phyloP scores from a whole-genome alignment of 2,113 vertebrate species.

The Plestiodon gilberti region DNA sequence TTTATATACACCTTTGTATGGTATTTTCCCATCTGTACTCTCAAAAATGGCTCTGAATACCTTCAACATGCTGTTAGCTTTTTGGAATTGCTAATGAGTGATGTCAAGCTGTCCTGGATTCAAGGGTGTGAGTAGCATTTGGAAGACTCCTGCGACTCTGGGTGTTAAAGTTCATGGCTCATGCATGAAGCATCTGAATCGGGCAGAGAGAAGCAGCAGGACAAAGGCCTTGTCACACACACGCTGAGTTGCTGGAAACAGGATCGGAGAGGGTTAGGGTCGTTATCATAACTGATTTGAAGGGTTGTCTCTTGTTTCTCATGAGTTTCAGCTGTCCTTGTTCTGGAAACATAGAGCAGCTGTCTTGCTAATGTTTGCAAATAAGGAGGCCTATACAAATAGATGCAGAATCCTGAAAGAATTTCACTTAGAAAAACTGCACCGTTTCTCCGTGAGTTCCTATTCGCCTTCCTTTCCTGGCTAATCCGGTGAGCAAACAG shows the following conservation, averaged over 20 bases:
- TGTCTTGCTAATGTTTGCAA: conserved; percentile 51
- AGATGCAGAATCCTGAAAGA: conserved; percentile 35
- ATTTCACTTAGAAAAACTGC: conserved; percentile 28
- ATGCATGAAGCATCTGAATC: conserved; percentile 63
- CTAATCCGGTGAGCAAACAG: background rate
- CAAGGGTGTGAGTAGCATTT: conserved; percentile 26
- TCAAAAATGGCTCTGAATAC: conserved; percentile 31
- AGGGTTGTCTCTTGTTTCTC: conserved; percentile 68
- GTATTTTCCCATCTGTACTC: conserved; percentile 31
- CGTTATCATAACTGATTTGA: conserved; percentile 60
- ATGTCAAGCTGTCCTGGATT: conserved; percentile 49
- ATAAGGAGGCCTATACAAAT: conserved; percentile 17
- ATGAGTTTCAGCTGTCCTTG: conserved; percentile 71
- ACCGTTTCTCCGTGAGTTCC: conserved; percentile 7
- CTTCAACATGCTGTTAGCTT: conserved; percentile 22
- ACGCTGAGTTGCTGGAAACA: conserved; percentile 66
- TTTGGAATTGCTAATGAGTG: conserved; percentile 48
- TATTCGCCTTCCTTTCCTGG: background rate
- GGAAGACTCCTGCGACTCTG: conserved; percentile 32
- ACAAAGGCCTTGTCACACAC: conserved; percentile 68
- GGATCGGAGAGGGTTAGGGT: conserved; percentile 53
- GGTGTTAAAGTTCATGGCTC: conserved; percentile 64
- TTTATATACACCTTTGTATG: conserved; percentile 26
- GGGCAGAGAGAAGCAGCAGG: conserved; percentile 55
- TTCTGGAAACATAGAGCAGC: conserved; percentile 61